Evolutionary conservation across 2,113 vertebrate genomes (phyloP).

Genomic region (Isichthys henryi): DNA sequence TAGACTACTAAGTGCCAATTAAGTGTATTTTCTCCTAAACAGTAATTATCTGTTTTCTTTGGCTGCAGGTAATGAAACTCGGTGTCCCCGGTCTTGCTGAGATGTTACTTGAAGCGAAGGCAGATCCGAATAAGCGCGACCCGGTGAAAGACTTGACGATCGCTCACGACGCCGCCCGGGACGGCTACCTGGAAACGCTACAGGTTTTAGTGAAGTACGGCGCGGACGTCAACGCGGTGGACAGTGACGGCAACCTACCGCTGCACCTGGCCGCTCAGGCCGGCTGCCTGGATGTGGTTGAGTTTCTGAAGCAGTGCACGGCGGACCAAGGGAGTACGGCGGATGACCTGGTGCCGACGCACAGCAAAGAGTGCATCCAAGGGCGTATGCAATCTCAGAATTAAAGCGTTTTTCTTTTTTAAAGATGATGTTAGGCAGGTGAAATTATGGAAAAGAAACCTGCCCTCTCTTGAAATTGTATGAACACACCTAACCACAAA

Average conservation of each 20-base stretch:
- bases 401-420: not conserved
- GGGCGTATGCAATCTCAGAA: constrained; percentile 6
- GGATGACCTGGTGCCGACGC: constrained; percentile 60
- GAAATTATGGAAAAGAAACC: not conserved
- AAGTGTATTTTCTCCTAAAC: not conserved
- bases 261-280: constrained; percentile 77
- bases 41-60: not conserved
- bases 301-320: constrained; percentile 58
- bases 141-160: constrained; percentile 65
- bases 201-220: constrained; percentile 60
- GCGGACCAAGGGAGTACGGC: constrained; percentile 63
- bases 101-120: constrained; percentile 61
- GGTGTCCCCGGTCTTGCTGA: constrained; percentile 65
- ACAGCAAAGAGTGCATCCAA: constrained; percentile 54
- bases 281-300: constrained; percentile 69
- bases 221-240: constrained; percentile 73
- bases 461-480: not conserved
- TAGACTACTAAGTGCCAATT: not conserved
- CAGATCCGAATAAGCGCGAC: constrained; percentile 74
- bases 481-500: not conserved
- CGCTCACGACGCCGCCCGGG: constrained; percentile 81
- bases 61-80: constrained; percentile 73
- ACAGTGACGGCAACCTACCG: constrained; percentile 74
- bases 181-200: constrained; percentile 76
- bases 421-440: not conserved